phyloP scores from a whole-genome alignment of 2,888 invertebrate species.

The Drosophila monieri region DNA sequence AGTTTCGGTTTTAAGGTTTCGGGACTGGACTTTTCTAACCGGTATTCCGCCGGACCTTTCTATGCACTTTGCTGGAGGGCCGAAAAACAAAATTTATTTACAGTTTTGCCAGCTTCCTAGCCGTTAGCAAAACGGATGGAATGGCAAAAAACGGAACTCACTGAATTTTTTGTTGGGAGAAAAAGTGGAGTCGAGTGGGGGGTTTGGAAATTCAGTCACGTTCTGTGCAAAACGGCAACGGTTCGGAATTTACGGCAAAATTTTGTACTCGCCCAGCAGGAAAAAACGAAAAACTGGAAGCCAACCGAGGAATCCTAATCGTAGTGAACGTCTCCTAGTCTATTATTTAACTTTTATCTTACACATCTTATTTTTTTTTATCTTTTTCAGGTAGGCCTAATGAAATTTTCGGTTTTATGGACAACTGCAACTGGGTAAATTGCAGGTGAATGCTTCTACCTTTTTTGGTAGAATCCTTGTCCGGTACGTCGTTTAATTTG shows the following conservation, averaged over 20 bases:
- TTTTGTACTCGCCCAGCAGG: slow-evolving; percentile 9
- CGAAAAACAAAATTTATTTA: slow-evolving; percentile 60
- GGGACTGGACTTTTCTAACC: slow-evolving; percentile 7
- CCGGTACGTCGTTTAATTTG: slow-evolving; percentile 37
- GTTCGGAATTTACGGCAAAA: slow-evolving; percentile 52
- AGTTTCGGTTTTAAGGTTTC: slow-evolving; percentile 46
- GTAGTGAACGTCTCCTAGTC: slow-evolving; percentile 36
- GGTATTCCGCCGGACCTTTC: slow-evolving; percentile 31
- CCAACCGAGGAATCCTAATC: slow-evolving; percentile 24
- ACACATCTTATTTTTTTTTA: not conserved
- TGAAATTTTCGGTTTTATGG: slow-evolving; percentile 51
- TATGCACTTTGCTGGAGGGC: slow-evolving; percentile 42
- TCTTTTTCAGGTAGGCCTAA: slow-evolving; percentile 37
- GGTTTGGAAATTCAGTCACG: slow-evolving; percentile 50
- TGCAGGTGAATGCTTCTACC: slow-evolving; percentile 52
- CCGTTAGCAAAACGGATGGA: slow-evolving; percentile 2
- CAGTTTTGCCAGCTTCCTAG: slow-evolving; percentile 23
- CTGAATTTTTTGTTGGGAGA: slow-evolving; percentile 2
- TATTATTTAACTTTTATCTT: slow-evolving; percentile 24
- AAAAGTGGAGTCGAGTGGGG: slow-evolving; percentile 3
- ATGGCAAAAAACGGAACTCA: slow-evolving; percentile 25
- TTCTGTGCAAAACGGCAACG: slow-evolving; percentile 56
- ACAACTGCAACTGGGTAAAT: slow-evolving; percentile 43
- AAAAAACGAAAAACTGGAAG: slow-evolving; percentile 24
- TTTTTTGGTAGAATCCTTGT: slow-evolving; percentile 18